Evolutionary conservation across 2,113 vertebrate genomes (phyloP), one percentile per base, ranked within the genome.

Genomic region (Pteruthius melanotis): DNA sequence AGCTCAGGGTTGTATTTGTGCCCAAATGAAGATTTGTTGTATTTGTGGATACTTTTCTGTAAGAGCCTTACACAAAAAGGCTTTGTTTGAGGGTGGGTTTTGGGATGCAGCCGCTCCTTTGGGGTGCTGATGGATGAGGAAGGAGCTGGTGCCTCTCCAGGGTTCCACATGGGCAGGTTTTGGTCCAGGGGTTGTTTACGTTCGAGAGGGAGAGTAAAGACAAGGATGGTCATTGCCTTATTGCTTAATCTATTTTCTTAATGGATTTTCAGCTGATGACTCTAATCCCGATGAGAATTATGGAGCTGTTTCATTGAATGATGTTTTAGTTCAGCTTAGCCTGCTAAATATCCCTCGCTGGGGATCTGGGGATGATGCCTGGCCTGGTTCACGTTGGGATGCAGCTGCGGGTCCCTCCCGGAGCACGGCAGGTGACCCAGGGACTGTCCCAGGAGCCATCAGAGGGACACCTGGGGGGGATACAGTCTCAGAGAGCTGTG

Each of bases 211-310:
- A 88, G 83, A 90, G 87, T 68, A 82, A 79, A 86, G 87, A 64
- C 72, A 74, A 70, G 70, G 81, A 56, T 70, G 78, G 87, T 42
- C 92, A 37, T 84, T 94, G 93, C 96, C 77, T 63, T 74, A 35
- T 70, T 89, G 95, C 94, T 95, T 97, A 95, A 97, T 97, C 96
- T 92, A 9, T 57, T 94, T 87, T 93, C 93, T 63, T 87, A 89
- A 95, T 95, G 94, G 97, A 72, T 95, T 97, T 95, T 40, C 87
- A 69, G 84, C 12, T 85, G 92, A 93, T 93, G 89, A 70, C 93
- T 95, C 88, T 96, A 97, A 97, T 97, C 96, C 94, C 56, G 3
- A 49, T 5, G 96, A 39, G 96, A 97, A 97, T 97, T 93, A 94
- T 14, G 71, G 90, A 64, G 94, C 95, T 79, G 79, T 81, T 95